These are phyloP conservation scores for Lindbergichthys nudifrons DNA, from an alignment of 2,797 vertebrate species.

Conservation along the genomic window DNA sequence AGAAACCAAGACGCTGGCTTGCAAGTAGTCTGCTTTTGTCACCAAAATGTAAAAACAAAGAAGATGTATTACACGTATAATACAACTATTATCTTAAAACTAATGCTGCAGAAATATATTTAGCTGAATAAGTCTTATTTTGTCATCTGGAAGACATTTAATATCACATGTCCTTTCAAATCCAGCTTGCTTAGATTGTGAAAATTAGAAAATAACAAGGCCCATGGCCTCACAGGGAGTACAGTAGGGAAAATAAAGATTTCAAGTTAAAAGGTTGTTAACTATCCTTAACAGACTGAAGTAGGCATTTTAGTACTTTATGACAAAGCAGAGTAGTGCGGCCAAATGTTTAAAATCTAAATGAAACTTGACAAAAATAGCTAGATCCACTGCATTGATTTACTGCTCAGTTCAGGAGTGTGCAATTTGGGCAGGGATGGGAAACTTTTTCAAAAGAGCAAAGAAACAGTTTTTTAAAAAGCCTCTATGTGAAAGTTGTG, in stretches of 20 bases:
- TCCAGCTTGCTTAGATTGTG: slow-evolving; percentile 53
- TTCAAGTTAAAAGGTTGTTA: slow-evolving; percentile 45
- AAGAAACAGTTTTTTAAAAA: slow-evolving; percentile 35
- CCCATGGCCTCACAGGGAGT: slow-evolving; percentile 46
- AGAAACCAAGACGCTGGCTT: slow-evolving; percentile 7
- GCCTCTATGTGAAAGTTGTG: slow-evolving; percentile 47
- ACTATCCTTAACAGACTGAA: slow-evolving; percentile 23
- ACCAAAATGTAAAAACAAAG: slow-evolving; percentile 38
- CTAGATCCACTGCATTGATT: slow-evolving; percentile 16
- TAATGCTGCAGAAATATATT: slow-evolving; percentile 59
- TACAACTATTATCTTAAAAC: slow-evolving; percentile 53
- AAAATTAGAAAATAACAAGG: slow-evolving; percentile 66
- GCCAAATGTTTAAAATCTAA: slow-evolving; percentile 7
- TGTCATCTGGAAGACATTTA: slow-evolving; percentile 77
- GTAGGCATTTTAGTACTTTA: slow-evolving; percentile 7
- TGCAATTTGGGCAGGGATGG: slow-evolving; percentile 16
- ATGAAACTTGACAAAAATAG: slow-evolving; percentile 19
- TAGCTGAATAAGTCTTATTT: slow-evolving; percentile 51
- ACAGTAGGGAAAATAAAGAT: slow-evolving; percentile 47
- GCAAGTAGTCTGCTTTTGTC: slow-evolving; percentile 12
- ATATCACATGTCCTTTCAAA: slow-evolving; percentile 59
- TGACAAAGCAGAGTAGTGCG: slow-evolving; percentile 19
- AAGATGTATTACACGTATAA: slow-evolving; percentile 58
- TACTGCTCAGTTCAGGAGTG: slow-evolving; percentile 38
- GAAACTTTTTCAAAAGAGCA: slow-evolving; percentile 54